phyloP scores from a whole-genome alignment of 2,113 vertebrate genomes.

The Lophius piscatorius region DNA sequence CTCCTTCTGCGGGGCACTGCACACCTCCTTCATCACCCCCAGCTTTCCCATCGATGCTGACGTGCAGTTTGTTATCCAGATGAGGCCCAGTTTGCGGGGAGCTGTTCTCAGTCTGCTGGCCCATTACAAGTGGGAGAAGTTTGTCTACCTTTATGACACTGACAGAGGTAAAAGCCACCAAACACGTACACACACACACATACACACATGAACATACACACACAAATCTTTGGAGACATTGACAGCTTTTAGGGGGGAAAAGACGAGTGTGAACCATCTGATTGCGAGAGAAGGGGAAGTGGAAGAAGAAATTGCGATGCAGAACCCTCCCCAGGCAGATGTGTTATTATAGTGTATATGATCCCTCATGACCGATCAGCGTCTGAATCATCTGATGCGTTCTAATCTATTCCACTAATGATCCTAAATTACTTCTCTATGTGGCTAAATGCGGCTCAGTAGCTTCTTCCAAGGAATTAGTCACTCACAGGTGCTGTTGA shows the following conservation, averaged over 20 bases:
- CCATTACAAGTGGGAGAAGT: constrained; percentile 96
- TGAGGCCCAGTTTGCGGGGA: constrained; percentile 91
- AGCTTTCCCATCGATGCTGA: constrained; percentile 95
- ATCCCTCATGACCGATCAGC: constrained; percentile 47
- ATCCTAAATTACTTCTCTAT: constrained; percentile 58
- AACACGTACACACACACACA: constrained; percentile 8
- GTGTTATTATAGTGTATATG: constrained; percentile 51
- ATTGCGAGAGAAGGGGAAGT: constrained; percentile 8
- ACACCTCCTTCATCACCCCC: constrained; percentile 97
- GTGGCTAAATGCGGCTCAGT: constrained; percentile 55
- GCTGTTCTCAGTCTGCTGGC: constrained; percentile 89
- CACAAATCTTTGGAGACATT: neutral
- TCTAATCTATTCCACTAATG: constrained; percentile 65
- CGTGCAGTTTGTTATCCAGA: constrained; percentile 98
- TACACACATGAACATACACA: constrained; percentile 11
- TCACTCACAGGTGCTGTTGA: constrained; percentile 71
- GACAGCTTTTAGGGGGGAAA: neutral
- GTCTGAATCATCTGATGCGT: constrained; percentile 55
- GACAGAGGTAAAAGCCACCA: constrained; percentile 88
- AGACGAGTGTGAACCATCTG: constrained; percentile 12
- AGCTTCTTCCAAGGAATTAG: constrained; percentile 50
- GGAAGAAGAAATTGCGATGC: constrained; percentile 12
- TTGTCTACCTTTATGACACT: constrained; percentile 98
- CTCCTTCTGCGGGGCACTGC: constrained; percentile 96
- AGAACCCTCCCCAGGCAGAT: constrained; percentile 23